These are phyloP conservation scores for Sarcophaga variegata DNA, from an alignment of 2,888 invertebrate genomes.

Conservation along the genomic window DNA sequence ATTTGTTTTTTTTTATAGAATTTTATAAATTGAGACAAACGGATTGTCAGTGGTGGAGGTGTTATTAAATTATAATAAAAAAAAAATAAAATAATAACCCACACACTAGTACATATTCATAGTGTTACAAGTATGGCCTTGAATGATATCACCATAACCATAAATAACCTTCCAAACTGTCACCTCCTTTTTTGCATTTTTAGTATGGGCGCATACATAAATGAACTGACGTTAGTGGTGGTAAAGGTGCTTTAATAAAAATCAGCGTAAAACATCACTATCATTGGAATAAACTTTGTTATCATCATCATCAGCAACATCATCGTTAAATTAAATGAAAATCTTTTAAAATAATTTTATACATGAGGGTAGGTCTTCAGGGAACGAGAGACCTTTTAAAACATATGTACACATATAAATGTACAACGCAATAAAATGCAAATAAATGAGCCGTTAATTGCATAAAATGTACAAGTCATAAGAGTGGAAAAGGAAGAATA, in stretches of 20 bases:
- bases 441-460: constrained; percentile 20
- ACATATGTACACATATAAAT: too few relatives aligned
- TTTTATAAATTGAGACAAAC: too few relatives aligned
- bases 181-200: neutral
- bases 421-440: constrained; percentile 15
- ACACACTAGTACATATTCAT: neutral
- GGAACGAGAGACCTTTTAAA: too few relatives aligned
- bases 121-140: constrained; percentile 55
- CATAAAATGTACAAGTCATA: constrained; percentile 9
- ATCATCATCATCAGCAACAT: neutral
- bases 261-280: constrained; percentile 8
- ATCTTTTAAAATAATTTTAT: too few relatives aligned
- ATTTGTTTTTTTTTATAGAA: too few relatives aligned
- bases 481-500: too few relatives aligned
- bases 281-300: neutral
- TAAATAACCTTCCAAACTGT: constrained; percentile 1
- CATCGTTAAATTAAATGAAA: neutral
- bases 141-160: constrained; percentile 63
- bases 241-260: neutral
- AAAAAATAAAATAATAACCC: constrained; percentile 2
- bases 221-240: neutral
- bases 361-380: too few relatives aligned
- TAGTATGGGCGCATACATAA: neutral
- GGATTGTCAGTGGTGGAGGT: neutral
- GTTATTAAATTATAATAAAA: neutral